Base-by-base conservation (phyloP, 2,113 vertebrate species). In the Casuarius casuarius region DNA sequence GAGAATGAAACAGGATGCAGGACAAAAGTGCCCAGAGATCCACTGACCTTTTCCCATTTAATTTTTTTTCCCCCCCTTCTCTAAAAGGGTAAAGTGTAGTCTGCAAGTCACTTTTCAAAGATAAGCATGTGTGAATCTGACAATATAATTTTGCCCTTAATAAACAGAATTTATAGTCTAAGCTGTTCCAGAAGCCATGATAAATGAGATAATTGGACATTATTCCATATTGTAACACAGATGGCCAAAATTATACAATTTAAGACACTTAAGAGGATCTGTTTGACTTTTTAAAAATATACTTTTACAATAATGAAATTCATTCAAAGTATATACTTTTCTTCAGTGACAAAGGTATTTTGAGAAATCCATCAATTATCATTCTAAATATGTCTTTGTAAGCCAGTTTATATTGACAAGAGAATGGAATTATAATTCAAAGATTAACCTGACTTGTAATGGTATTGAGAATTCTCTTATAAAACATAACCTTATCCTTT, bases 61-160 rank as follows among this genome's bases (percentile, higher is more conserved):
- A 35, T 65, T 33, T 84, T 81, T 85, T 81, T 73, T n/a, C n/a
- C 52, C 5, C 35, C 76, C n/a, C 22, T 33, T 59, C 31, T 73
- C 67, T 91, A 67, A 90, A 94, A 92, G 1, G 7, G 44, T 59
- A 63, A 91, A 95, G 21, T 52, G 35, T 87, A 38, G 44, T 87
- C 72, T 81, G 54, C 2, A 90, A 95, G 95, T 72, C 73, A 87
- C 78, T 92, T 95, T 95, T 92, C 81, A 94, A 84, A 84, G 87
- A 95, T 66, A 96, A 95, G 62, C 58, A 31, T 48, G 62, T 90
- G 63, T 90, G 85, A 95, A 92, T 93, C 73, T 89, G 92, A 94
- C 94, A 96, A 76, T 92, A 86, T 96, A 95, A 96, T 96, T 96
- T 89, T 95, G 62, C 74, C 70, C 85, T 95, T 96, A 95, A 96